Evolutionary conservation across 2,888 invertebrate genomes (phyloP).

Genomic region (Vannuccia rotundouncinata): DNA sequence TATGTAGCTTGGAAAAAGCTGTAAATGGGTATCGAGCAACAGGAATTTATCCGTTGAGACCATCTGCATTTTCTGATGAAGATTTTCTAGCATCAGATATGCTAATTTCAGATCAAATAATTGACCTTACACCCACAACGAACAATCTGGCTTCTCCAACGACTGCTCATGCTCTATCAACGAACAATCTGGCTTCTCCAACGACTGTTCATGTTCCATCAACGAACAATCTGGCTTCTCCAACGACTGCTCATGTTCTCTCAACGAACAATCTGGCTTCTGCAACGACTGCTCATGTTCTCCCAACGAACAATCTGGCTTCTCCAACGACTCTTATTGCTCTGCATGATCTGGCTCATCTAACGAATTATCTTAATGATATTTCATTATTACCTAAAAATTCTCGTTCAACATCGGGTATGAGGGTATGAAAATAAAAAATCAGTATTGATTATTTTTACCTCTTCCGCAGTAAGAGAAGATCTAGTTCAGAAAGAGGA

Average conservation of each 20-base stretch:
- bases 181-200: neutral
- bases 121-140: neutral
- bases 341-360: neutral
- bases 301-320: neutral
- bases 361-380: neutral
- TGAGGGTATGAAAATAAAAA: neutral
- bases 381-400: neutral
- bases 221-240: neutral
- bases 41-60: slow-evolving; percentile 36
- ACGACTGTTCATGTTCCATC: neutral
- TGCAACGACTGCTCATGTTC: neutral
- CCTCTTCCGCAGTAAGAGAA: neutral
- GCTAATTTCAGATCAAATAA: neutral
- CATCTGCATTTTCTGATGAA: slow-evolving; percentile 27
- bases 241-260: neutral
- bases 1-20: neutral
- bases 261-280: slow-evolving; percentile 5
- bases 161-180: neutral
- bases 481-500: neutral
- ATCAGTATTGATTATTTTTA: neutral
- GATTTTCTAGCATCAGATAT: slow-evolving; percentile 29
- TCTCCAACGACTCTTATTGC: neutral
- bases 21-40: slow-evolving; percentile 31
- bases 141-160: neutral
- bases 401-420: neutral